Conservation (phyloP, 2,888 invertebrate species). For the Agrotis ipsilon region DNA sequence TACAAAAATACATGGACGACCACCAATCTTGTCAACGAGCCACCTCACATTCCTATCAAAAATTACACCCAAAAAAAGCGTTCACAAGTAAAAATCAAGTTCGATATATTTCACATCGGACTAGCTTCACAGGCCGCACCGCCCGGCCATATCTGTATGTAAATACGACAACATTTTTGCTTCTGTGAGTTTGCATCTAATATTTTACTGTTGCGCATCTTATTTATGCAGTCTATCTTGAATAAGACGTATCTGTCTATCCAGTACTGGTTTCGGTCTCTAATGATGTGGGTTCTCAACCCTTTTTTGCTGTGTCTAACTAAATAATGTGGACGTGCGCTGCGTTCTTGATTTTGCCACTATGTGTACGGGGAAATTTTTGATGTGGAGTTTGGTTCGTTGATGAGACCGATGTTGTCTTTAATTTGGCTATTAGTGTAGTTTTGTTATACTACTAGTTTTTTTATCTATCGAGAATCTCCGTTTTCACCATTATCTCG, state of each 20-base stretch:
- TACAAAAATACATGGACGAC: neutral
- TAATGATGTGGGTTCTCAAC: conserved; percentile 83
- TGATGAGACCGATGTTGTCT: conserved; percentile 21
- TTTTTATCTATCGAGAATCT: neutral
- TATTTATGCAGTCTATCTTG: conserved; percentile 82
- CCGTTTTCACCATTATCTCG: too few relatives aligned
- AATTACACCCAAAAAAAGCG: conserved; percentile 49
- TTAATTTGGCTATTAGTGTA: conserved; percentile 26
- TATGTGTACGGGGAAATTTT: conserved; percentile 62
- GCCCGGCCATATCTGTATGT: conserved; percentile 82
- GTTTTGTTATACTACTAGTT: neutral
- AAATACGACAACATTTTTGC: conserved; percentile 87
- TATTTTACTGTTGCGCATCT: conserved; percentile 85
- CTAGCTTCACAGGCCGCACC: conserved; percentile 52
- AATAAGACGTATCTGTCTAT: conserved; percentile 85
- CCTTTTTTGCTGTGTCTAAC: conserved; percentile 86
- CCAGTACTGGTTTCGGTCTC: conserved; percentile 79
- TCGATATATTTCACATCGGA: conserved; percentile 53
- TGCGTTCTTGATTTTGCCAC: conserved; percentile 73
- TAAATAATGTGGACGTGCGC: conserved; percentile 83
- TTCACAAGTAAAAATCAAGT: conserved; percentile 35
- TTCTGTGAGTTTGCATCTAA: conserved; percentile 88
- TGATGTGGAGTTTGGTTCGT: conserved; percentile 26
- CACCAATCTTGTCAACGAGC: neutral
- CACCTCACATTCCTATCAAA: conserved; percentile 35